These are phyloP conservation scores for Bubo bubo DNA, from an alignment of 2,113 vertebrate genomes.

Conservation along the genomic window DNA sequence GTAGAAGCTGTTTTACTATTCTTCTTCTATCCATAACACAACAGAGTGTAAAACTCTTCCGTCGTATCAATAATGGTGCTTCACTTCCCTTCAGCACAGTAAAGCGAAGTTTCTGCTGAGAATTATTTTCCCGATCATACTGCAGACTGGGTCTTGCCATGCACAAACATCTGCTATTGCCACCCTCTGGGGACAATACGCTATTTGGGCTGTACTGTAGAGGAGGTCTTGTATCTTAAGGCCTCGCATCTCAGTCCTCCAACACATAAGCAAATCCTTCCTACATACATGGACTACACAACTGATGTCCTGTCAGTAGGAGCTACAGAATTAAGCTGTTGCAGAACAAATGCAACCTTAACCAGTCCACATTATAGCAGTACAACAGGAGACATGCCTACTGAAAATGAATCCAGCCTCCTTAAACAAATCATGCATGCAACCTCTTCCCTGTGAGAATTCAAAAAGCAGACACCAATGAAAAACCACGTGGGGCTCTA, in stretches of 20 bases:
- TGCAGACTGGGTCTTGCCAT: conserved; percentile 28
- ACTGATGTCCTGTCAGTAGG: background rate
- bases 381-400: background rate
- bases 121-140: conserved; percentile 32
- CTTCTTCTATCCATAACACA: conserved; percentile 50
- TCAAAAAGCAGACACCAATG: background rate
- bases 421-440: background rate
- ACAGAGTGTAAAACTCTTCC: conserved; percentile 44
- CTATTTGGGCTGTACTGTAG: background rate
- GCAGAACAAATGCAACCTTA: background rate
- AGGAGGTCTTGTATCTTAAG: background rate
- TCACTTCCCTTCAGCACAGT: conserved; percentile 52
- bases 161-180: background rate
- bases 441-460: background rate
- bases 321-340: background rate
- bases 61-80: conserved; percentile 45
- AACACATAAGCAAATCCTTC: background rate
- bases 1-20: conserved; percentile 54
- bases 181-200: background rate
- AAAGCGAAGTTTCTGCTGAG: conserved; percentile 40
- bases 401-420: background rate
- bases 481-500: background rate
- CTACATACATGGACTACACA: background rate
- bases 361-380: background rate
- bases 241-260: background rate